A percentile compares a stretch with the other conserved stretches of the same genome.
These are phyloP conservation scores for Puma concolor DNA, from an alignment of 2,113 vertebrate species.

Conservation along the genomic window DNA sequence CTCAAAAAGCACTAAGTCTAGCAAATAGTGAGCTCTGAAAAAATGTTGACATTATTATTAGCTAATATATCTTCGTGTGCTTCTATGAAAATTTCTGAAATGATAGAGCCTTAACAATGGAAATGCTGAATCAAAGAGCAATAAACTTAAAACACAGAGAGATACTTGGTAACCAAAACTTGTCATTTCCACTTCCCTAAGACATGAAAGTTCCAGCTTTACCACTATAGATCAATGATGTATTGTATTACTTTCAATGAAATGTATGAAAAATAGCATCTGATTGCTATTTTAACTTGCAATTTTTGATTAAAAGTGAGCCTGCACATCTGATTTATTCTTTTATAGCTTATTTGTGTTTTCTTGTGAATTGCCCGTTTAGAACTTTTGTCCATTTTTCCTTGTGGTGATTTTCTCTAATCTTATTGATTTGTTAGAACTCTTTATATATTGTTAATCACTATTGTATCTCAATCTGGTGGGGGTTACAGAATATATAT, in stretches of 20 bases:
- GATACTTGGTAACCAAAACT: not conserved
- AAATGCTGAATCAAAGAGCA: not conserved
- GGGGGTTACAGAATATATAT: not conserved
- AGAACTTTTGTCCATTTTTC: not conserved
- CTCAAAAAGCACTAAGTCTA: not conserved
- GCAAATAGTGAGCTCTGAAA: not conserved
- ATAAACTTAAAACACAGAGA: not conserved
- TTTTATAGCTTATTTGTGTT: not conserved
- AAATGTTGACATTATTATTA: not conserved
- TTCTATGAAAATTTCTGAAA: slow-evolving; percentile 24
- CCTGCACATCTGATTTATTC: not conserved
- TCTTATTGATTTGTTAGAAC: not conserved
- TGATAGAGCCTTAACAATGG: not conserved
- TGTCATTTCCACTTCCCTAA: not conserved
- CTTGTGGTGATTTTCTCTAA: not conserved
- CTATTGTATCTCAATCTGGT: not conserved
- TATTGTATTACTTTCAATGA: not conserved
- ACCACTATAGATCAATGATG: not conserved
- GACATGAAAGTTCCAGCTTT: not conserved
- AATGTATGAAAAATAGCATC: not conserved
- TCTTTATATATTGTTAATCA: not conserved
- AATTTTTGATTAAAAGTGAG: not conserved
- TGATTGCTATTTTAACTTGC: not conserved
- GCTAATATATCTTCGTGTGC: not conserved
- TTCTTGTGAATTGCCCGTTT: not conserved